Conservation (phyloP, 2,113 vertebrate genomes). For the Vombatus ursinus region DNA sequence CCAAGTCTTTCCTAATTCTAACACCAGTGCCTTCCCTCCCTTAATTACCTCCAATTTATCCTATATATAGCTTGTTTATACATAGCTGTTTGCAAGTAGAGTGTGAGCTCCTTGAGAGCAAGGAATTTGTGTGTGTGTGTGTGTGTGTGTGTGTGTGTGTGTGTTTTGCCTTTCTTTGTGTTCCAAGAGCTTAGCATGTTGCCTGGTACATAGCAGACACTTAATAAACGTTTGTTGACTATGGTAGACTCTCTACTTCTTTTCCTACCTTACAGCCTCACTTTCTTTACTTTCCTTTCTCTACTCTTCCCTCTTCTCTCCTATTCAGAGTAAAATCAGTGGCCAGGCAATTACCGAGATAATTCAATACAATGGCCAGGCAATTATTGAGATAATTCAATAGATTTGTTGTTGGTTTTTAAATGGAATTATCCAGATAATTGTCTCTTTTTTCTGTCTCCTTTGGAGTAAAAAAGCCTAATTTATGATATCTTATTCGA, state of each 20-base stretch:
- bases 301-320: neutral
- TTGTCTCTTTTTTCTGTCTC: neutral
- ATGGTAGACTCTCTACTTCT: neutral
- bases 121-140: too few relatives aligned
- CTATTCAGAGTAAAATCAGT: neutral
- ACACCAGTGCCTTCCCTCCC: too few relatives aligned
- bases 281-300: neutral
- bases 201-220: too few relatives aligned
- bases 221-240: too few relatives aligned
- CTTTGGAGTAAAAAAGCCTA: neutral
- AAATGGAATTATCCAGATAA: neutral
- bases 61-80: too few relatives aligned
- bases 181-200: too few relatives aligned
- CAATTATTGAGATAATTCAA: neutral
- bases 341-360: neutral
- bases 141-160: too few relatives aligned
- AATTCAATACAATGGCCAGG: neutral
- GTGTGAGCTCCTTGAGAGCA: too few relatives aligned
- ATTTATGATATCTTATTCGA: neutral
- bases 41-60: too few relatives aligned
- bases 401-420: conserved; percentile 13
- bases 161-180: too few relatives aligned
- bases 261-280: neutral
- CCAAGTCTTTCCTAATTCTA: too few relatives aligned
- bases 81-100: too few relatives aligned